phyloP scores from a whole-genome alignment of 2,888 invertebrate genomes.

The Cylindroiulus punctatus region DNA sequence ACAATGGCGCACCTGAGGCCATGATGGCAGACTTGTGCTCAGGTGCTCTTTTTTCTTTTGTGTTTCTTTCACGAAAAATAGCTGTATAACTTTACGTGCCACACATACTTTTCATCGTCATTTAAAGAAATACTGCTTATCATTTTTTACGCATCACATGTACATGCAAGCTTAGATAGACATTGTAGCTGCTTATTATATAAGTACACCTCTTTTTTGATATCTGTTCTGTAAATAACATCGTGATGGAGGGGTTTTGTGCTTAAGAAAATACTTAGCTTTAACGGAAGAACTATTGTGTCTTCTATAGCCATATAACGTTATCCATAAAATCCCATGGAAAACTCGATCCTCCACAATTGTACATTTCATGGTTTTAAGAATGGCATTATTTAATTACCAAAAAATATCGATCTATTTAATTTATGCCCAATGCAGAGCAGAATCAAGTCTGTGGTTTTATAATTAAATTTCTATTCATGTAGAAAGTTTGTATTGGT shows the following conservation, averaged over 20 bases:
- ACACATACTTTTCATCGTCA: conserved; percentile 13
- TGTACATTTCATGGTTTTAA: too few species aligned
- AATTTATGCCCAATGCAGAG: too few species aligned
- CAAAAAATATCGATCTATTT: too few species aligned
- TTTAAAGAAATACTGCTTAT: conserved; percentile 39
- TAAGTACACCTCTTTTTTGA: neutral
- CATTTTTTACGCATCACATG: neutral
- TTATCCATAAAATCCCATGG: too few species aligned
- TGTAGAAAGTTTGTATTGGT: too few species aligned
- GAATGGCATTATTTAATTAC: too few species aligned
- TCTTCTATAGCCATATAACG: too few species aligned
- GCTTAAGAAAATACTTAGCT: neutral
- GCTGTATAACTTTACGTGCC: conserved; percentile 39
- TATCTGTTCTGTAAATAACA: neutral
- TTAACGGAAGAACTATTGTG: too few species aligned
- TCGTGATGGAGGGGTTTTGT: conserved; percentile 20
- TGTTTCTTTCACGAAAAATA: conserved; percentile 13
- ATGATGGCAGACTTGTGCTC: conserved; percentile 21
- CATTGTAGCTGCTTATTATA: neutral
- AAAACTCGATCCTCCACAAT: too few species aligned
- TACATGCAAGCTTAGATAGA: neutral
- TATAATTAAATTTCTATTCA: too few species aligned
- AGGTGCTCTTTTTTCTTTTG: neutral
- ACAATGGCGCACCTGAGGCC: conserved; percentile 35
- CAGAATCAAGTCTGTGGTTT: too few species aligned